A percentile compares a stretch with the other conserved stretches of the same genome.
Conservation (phyloP, 2,113 vertebrate species). For the Tricholaema leucomelas region DNA sequence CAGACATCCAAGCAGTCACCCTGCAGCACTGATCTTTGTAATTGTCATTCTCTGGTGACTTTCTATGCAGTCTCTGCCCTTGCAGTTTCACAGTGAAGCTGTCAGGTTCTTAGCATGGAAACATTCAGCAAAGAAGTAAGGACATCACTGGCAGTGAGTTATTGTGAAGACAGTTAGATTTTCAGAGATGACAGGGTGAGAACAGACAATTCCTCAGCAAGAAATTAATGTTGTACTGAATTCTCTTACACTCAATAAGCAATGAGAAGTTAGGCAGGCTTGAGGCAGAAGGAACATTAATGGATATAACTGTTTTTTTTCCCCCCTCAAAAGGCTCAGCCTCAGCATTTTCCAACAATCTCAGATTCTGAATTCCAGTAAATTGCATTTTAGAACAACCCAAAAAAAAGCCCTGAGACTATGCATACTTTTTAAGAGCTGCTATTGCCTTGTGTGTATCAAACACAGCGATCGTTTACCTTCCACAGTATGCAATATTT, state of each 20-base stretch:
- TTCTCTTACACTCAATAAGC: neutral
- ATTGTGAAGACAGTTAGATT: neutral
- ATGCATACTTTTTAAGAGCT: conserved; percentile 9
- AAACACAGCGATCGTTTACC: neutral
- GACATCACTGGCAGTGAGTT: neutral
- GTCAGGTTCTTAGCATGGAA: neutral
- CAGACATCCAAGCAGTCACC: neutral
- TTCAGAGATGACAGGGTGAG: neutral
- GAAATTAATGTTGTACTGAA: neutral
- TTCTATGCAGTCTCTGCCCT: neutral
- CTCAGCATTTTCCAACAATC: neutral
- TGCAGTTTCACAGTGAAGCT: neutral
- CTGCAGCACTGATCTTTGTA: neutral
- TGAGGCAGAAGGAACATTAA: conserved; percentile 21
- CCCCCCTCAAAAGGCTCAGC: neutral
- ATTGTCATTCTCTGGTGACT: neutral
- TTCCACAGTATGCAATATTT: neutral
- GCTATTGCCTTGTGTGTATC: neutral
- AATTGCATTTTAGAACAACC: conserved; percentile 18
- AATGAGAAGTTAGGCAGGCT: neutral
- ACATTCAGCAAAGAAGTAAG: neutral
- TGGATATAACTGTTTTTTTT: neutral
- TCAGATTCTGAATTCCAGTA: conserved; percentile 25
- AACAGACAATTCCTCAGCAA: neutral
- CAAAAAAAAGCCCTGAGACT: conserved; percentile 43